These are phyloP conservation scores for Brachyhypopomus occidentalis DNA, from an alignment of 2,113 vertebrate genomes.

Conservation along the genomic window DNA sequence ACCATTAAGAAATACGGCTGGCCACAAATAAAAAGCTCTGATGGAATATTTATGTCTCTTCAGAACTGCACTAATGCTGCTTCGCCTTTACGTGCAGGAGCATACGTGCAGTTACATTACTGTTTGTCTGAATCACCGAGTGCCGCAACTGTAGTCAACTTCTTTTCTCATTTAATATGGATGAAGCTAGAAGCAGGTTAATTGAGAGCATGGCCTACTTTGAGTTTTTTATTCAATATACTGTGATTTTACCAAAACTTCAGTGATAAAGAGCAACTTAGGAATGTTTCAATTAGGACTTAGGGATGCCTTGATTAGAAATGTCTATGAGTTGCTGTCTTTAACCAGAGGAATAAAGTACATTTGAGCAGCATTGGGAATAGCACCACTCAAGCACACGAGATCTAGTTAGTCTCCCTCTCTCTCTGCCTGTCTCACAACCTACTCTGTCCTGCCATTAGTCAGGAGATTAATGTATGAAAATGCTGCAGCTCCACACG, in stretches of 20 bases:
- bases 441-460: conserved; percentile 60
- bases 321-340: neutral
- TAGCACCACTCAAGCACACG: neutral
- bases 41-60: conserved; percentile 75
- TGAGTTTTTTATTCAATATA: too few relatives aligned
- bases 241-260: too few relatives aligned
- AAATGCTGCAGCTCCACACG: conserved; percentile 66
- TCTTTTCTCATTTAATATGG: neutral
- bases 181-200: neutral
- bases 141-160: neutral
- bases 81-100: conserved; percentile 66
- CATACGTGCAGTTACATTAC: conserved; percentile 58
- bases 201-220: too few relatives aligned
- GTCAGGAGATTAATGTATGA: conserved; percentile 72
- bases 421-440: conserved; percentile 34
- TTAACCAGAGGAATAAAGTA: neutral
- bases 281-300: too few relatives aligned
- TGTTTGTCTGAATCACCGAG: conserved; percentile 37
- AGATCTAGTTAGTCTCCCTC: conserved; percentile 21
- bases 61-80: conserved; percentile 67
- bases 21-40: conserved; percentile 71
- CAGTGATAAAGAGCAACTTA: too few relatives aligned
- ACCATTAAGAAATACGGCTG: conserved; percentile 82
- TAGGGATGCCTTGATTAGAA: too few relatives aligned
- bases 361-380: conserved; percentile 20